Conservation (phyloP, 2,113 vertebrate species). For the Mormoops blainvillei region DNA sequence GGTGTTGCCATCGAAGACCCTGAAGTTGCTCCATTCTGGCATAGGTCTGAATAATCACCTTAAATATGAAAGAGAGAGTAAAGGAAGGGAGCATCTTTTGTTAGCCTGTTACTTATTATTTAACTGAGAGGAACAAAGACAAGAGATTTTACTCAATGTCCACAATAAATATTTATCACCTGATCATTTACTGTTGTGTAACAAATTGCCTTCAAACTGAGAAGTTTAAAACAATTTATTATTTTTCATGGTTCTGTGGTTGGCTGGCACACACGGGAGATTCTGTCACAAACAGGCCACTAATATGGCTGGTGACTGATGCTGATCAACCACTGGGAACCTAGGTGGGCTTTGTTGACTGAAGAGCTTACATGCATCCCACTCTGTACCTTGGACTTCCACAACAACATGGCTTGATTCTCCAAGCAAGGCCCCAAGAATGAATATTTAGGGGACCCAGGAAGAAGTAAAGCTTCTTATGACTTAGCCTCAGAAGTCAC, state of each 20-base stretch:
- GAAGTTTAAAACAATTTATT: neutral
- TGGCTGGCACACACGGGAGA: neutral
- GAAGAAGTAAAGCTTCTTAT: neutral
- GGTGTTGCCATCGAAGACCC: neutral
- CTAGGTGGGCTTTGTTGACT: neutral
- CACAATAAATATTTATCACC: neutral
- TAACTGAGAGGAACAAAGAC: neutral
- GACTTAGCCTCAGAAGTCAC: neutral
- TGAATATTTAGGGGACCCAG: neutral
- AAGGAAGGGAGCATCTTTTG: neutral
- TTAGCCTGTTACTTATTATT: neutral
- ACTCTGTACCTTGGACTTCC: neutral
- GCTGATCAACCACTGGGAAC: neutral
- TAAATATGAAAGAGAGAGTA: neutral
- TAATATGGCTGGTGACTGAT: neutral
- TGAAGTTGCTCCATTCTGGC: neutral
- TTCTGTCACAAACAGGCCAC: neutral
- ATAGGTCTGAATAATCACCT: neutral
- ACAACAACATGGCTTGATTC: neutral
- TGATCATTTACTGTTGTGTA: neutral
- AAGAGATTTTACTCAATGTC: neutral
- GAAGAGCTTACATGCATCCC: neutral
- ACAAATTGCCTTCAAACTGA: neutral
- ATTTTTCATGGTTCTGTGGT: neutral
- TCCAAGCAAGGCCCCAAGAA: neutral